Percentiles rank a stretch among this genome's conserved stretches.
phyloP scores from a whole-genome alignment of 1,140 invertebrate species.

The Probaryconus sp. region DNA sequence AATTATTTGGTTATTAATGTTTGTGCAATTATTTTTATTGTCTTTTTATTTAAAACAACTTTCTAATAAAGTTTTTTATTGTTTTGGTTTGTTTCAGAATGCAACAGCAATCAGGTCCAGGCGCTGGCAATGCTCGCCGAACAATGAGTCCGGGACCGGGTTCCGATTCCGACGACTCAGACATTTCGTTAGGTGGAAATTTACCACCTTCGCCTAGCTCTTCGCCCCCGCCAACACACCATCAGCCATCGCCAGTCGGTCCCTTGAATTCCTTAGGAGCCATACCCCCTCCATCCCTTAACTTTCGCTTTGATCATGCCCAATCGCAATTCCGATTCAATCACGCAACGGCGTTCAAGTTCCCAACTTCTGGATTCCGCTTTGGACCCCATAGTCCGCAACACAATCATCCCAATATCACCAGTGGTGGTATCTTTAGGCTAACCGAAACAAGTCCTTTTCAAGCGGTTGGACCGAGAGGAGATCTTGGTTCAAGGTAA shows the following conservation, averaged over 20 bases:
- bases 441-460: slow-evolving; percentile 76
- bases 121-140: slow-evolving; percentile 68
- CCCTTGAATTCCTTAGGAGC: slow-evolving; percentile 71
- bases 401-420: slow-evolving; percentile 74
- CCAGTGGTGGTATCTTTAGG: slow-evolving; percentile 74
- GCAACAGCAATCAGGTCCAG: slow-evolving; percentile 75
- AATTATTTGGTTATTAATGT: too few relatives aligned
- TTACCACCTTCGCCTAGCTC: slow-evolving; percentile 75
- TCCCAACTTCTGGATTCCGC: slow-evolving; percentile 72
- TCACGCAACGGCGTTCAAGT: slow-evolving; percentile 75
- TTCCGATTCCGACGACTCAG: slow-evolving; percentile 75
- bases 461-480: slow-evolving; percentile 75
- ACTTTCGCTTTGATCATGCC: slow-evolving; percentile 75
- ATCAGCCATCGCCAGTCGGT: slow-evolving; percentile 69
- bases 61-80: too few relatives aligned
- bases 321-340: slow-evolving; percentile 75
- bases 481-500: slow-evolving; percentile 75
- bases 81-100: slow-evolving; percentile 68
- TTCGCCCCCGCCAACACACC: slow-evolving; percentile 72
- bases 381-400: slow-evolving; percentile 75
- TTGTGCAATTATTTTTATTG: too few relatives aligned
- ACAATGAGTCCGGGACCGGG: slow-evolving; percentile 73
- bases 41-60: too few relatives aligned
- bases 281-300: slow-evolving; percentile 71
- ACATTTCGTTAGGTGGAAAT: slow-evolving; percentile 75